Conservation (phyloP, 2,888 invertebrate species). For the Lasioglossum calceatum region DNA sequence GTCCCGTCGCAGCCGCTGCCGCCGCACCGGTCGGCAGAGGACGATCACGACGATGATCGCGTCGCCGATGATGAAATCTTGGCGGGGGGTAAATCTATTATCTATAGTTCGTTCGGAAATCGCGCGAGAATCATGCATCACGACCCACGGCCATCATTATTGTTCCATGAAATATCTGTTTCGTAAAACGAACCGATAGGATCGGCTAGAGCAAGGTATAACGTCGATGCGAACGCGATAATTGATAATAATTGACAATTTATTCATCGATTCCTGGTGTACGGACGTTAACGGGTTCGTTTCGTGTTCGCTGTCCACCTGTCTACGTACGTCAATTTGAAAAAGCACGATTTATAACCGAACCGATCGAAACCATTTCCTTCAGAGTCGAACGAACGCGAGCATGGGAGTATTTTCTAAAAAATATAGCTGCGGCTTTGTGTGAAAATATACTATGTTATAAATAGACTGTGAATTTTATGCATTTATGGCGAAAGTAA, state of each 20-base stretch:
- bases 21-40: neutral
- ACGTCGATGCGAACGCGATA: constrained; percentile 37
- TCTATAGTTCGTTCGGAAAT: constrained; percentile 62
- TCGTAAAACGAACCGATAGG: constrained; percentile 46
- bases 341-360: constrained; percentile 14
- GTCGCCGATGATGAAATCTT: constrained; percentile 63
- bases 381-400: neutral
- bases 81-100: constrained; percentile 67
- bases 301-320: neutral
- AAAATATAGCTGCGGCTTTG: neutral
- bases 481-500: too few species aligned
- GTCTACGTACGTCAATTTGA: neutral
- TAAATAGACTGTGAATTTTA: too few species aligned
- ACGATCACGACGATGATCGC: constrained; percentile 34
- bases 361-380: neutral
- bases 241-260: constrained; percentile 62
- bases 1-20: neutral
- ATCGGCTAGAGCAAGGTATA: constrained; percentile 26
- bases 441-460: neutral
- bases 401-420: neutral
- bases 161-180: constrained; percentile 53
- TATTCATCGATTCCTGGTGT: constrained; percentile 23
- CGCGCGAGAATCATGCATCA: constrained; percentile 58
- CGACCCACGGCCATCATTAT: constrained; percentile 48
- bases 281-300: neutral